Evolutionary conservation across 2,888 invertebrate genomes (phyloP), one percentile per base, ranked within the genome.

Genomic region (Disparrhopalites patrizii): DNA sequence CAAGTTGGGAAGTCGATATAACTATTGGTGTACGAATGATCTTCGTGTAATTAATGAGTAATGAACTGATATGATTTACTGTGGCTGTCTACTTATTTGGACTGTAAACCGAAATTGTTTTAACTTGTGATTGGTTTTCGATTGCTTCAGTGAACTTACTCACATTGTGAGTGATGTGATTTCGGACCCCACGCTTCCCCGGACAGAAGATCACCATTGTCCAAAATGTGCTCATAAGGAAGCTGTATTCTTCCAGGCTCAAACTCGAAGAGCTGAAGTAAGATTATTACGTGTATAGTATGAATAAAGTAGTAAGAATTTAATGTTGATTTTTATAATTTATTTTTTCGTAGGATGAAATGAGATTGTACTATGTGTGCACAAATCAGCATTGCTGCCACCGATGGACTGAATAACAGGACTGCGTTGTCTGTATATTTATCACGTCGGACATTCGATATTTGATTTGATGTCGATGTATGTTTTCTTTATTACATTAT

Each of bases 201-300:
- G 97, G 72, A 98, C 99, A 0, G 96, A 97, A 79, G 97, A 99
- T 77, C 99, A 99, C 81, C 92, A 93, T 65, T 99, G 99, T 79
- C 97, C 98, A 0, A 92, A 93, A 79, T 99, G 99, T 80, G 86
- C 87, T 70, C 91, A 96, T 79, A 85, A 91, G 68, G 96, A 98
- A 79, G 95, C 98, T 0, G 99, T 99, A 5, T 99, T 99, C 81
- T 99, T 99, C 81, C 94, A 95, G 83, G 97, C 98, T 0, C 96
- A 97, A 79, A 95, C 96, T 0, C 84, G 94, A 70, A 85, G 95
- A 76, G 97, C 97, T 77, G 98, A 98, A 85, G 85, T 83, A 76
- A 71, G 74, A 65, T 36, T 66, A 27, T 28, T 20, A 55, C 8
- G 7, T 36, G 36, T 36, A 36, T 10, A 36, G 7, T 36, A 36